Evolutionary conservation across 2,888 invertebrate species (phyloP).

Genomic region (Odontocolon sp.): DNA sequence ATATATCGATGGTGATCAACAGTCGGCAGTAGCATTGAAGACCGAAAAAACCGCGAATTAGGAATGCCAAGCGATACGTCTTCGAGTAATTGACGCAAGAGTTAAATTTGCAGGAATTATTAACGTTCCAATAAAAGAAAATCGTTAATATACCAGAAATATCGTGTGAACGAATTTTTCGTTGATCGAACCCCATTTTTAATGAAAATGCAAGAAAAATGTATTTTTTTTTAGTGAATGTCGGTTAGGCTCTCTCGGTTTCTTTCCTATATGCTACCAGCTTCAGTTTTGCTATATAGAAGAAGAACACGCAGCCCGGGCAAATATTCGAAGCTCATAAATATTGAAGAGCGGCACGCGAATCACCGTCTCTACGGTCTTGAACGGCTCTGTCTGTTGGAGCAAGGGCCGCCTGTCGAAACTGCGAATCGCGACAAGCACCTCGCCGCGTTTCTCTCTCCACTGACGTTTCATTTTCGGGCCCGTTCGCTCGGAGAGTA

Average conservation of each 20-base stretch:
- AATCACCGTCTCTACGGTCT: conserved; percentile 10
- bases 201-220: too few relatives aligned
- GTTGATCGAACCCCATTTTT: too few relatives aligned
- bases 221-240: too few relatives aligned
- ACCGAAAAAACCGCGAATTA: background rate
- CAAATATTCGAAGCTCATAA: conserved; percentile 49
- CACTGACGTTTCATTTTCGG: conserved; percentile 15
- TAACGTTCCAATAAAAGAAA: too few relatives aligned
- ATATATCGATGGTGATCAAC: conserved; percentile 12
- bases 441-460: background rate
- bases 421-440: conserved; percentile 5
- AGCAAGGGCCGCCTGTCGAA: conserved; percentile 4
- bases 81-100: background rate
- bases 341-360: conserved; percentile 28
- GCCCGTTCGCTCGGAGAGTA: conserved; percentile 8
- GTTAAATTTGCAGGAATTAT: background rate
- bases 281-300: background rate
- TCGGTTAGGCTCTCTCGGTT: too few relatives aligned
- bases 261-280: background rate
- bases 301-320: conserved; percentile 2
- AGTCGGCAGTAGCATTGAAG: background rate
- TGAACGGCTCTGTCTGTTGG: conserved; percentile 14
- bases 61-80: too few relatives aligned
- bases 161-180: too few relatives aligned
- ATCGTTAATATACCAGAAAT: too few relatives aligned